Percentiles rank a stretch among this genome's conserved stretches.
These are phyloP conservation scores for Pseudachorutes palmiensis DNA, from an alignment of 1,140 invertebrate genomes.

Conservation along the genomic window DNA sequence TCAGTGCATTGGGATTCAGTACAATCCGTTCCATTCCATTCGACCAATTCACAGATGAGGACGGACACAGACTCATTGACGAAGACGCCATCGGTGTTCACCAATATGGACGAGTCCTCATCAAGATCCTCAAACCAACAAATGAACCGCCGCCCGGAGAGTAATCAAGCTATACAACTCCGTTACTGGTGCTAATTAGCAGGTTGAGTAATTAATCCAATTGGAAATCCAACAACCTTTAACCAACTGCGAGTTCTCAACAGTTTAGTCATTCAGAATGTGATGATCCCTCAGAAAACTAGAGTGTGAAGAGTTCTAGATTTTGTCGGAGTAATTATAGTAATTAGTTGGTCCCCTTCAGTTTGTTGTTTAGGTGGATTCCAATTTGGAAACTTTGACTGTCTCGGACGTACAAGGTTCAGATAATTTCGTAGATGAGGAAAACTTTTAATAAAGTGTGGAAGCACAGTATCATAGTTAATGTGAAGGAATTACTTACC, in stretches of 20 bases:
- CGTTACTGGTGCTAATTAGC: not conserved
- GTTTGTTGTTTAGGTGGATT: too few species aligned
- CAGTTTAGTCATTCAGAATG: not conserved
- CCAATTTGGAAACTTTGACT: too few species aligned
- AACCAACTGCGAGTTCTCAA: not conserved
- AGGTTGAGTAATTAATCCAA: too few species aligned
- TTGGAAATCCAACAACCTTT: not conserved
- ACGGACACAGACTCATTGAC: not conserved
- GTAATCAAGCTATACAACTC: not conserved
- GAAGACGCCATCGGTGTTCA: not conserved
- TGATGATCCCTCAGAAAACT: not conserved
- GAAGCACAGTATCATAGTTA: too few species aligned
- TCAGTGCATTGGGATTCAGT: conserved; percentile 20
- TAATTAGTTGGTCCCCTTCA: too few species aligned
- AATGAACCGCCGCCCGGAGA: not conserved
- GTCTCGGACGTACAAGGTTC: too few species aligned
- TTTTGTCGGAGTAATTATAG: too few species aligned
- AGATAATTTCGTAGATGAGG: too few species aligned
- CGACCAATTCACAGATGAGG: conserved; percentile 13
- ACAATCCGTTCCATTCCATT: not conserved
- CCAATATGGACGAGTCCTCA: conserved; percentile 8
- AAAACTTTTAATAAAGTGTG: too few species aligned
- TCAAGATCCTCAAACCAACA: not conserved
- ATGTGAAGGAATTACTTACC: conserved; percentile 11
- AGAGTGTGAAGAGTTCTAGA: too few species aligned